Percentiles rank a stretch among this genome's conserved stretches.
Evolutionary conservation across 2,113 vertebrate species (phyloP).

Genomic region (Lepus americanus): DNA sequence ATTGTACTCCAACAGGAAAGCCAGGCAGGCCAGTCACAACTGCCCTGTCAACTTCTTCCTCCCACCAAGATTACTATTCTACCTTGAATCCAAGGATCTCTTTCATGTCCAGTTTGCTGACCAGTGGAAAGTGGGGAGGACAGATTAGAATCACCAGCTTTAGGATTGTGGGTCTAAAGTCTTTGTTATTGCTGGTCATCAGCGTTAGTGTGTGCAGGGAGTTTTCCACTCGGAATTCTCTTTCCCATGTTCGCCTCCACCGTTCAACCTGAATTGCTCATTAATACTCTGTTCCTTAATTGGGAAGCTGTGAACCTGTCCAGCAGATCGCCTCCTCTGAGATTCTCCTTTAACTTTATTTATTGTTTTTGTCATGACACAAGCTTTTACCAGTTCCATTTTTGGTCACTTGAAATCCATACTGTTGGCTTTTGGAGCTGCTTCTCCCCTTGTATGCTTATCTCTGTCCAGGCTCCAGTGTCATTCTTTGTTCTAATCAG

Average conservation of each 20-base stretch:
- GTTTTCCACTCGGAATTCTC: conserved; percentile 61
- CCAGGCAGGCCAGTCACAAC: neutral
- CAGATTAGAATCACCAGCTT: neutral
- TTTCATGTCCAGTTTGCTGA: neutral
- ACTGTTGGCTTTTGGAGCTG: neutral
- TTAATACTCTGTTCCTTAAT: conserved; percentile 33
- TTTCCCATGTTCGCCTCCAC: neutral
- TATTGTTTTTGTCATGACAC: conserved; percentile 6
- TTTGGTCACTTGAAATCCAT: conserved; percentile 18
- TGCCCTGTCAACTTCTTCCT: neutral
- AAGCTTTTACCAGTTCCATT: neutral
- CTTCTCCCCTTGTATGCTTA: neutral
- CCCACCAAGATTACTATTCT: neutral
- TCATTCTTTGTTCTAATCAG: neutral
- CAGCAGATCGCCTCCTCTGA: neutral
- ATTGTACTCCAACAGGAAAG: neutral
- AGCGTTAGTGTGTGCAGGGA: neutral
- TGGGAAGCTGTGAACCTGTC: conserved; percentile 26
- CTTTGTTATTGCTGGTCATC: neutral
- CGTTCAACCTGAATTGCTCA: neutral
- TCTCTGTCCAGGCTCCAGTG: neutral
- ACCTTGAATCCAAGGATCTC: neutral
- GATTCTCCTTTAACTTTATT: conserved; percentile 12
- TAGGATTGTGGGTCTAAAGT: neutral
- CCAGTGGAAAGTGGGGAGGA: neutral